Evolutionary conservation across 53 echinoderm and acorn worm species (phyloP), one percentile per base, ranked within the genome.

Genomic region (Crossaster papposus): DNA sequence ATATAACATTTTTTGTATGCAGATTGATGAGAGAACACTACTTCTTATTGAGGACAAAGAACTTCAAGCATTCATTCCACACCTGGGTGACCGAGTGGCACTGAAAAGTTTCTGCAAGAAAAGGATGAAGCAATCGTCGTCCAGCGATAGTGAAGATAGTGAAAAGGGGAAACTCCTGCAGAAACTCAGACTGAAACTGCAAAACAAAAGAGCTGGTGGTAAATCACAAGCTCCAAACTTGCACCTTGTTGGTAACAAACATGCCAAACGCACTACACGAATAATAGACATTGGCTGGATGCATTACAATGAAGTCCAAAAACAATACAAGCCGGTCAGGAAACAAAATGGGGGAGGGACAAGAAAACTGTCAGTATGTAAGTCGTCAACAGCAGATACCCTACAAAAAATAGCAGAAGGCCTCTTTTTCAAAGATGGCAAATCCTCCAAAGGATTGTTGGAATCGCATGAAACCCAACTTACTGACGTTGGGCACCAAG

Each of bases 341-440:
- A 86, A 86, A 51, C 86, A 74, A 76, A n/a, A 86, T 24, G 86
- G 86, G 22, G 86, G 86, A 51, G 86, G 86, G 23, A 75, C 76
- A 24, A 38, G 86, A 26, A 30, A 74, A 50, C 54, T 86, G 51
- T 20, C 86, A 31, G 75, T 86, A 22, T n/a, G 53, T 29, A 86
- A 75, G 36, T 26, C 52, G 30, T 75, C 52, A 22, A 58, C 74
- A 29, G 33, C 53, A 33, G 75, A 51, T 53, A 58, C 52, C 31
- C 29, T 86, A 50, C 1, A 54, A 52, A 36, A 86, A 30, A 74
- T 86, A 14, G 75, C 86, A 20, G 76, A 86, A 8, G 76, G 75
- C 14, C 75, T 86, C 12, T 86, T 86, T 35, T 86, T 86, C 14
- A 74, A 86, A 86, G 77, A 75, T 28, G 86, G 86, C 29, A 28